Base-by-base conservation (phyloP, 1,140 invertebrate genomes). In the Holcopasites calliopsidis region DNA sequence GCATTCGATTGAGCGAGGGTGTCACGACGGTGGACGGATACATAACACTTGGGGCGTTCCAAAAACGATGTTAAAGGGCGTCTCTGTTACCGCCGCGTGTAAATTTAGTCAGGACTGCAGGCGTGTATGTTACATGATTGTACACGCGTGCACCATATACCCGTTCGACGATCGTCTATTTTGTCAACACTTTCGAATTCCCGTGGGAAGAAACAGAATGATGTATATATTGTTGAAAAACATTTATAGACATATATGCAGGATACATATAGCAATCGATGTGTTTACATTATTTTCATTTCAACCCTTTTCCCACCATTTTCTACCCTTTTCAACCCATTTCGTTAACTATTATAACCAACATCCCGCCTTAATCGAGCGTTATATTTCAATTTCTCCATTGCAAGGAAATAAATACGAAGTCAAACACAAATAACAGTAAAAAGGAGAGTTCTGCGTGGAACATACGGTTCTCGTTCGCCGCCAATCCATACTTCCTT, bases 21-120 rank as follows among this genome's bases (percentile, higher is more conserved):
- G 80, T 82, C 71, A 78, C 60, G 76, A 38, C 61, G 64, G 50
- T 77, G 57, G 62, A 65, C 79, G 65, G 52, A 62, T 64, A 66
- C 60, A 69, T 83, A 79, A 83, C 76, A 74, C 76, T 83, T 57
- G 70, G 80, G 80, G 76, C 79, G 76, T 82, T 72, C 35, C 80
- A 82, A 66, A 73, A 82, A 81, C 58, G 62, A 81, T 82, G 79
- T 82, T 73, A 73, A 82, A 81, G 80, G 79, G 79, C 81, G 79
- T 69, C n/a, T n/a, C 69, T 60, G 49, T 73, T 61, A 58, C 52
- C 47, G 47, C 49, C 4, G 50, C 50, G 71, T 66, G 57, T 52
- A 52, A 64, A 75, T 74, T 75, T 44, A 54, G 55, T 70, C 31
- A 52, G 42, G 18, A 44, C 40, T 28, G 38, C 40, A 47, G 23